phyloP scores from a whole-genome alignment of 2,888 invertebrate species.

The Phania funesta region DNA sequence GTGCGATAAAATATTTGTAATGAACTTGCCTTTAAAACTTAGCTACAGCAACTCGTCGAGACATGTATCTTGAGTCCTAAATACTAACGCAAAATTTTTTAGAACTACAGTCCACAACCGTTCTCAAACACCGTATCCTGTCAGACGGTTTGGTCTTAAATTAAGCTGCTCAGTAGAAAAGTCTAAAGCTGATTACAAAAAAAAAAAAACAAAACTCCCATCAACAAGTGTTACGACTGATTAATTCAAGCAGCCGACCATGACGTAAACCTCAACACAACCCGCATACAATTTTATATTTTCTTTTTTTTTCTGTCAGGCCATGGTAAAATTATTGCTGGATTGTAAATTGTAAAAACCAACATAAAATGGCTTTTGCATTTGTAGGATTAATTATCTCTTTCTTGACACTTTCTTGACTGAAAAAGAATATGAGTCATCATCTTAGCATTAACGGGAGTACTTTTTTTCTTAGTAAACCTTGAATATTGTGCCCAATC shows the following conservation, averaged over 20 bases:
- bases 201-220: constrained; percentile 30
- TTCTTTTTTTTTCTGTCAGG: neutral
- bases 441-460: neutral
- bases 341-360: constrained; percentile 23
- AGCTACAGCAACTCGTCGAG: no score
- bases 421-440: constrained; percentile 49
- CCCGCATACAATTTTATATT: neutral
- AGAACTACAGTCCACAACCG: no score
- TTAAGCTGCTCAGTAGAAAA: neutral
- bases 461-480: constrained; percentile 25
- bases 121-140: no score
- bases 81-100: no score
- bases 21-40: no score
- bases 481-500: constrained; percentile 37
- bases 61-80: no score
- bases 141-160: no score
- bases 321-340: neutral
- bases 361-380: constrained; percentile 7
- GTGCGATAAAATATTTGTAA: no score
- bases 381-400: constrained; percentile 59
- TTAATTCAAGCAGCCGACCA: constrained; percentile 18
- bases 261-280: constrained; percentile 12
- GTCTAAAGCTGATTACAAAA: neutral
- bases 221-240: constrained; percentile 37
- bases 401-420: constrained; percentile 41